These are phyloP conservation scores for Orestias chungarensis DNA, from an alignment of 2,797 vertebrate genomes.

Conservation along the genomic window DNA sequence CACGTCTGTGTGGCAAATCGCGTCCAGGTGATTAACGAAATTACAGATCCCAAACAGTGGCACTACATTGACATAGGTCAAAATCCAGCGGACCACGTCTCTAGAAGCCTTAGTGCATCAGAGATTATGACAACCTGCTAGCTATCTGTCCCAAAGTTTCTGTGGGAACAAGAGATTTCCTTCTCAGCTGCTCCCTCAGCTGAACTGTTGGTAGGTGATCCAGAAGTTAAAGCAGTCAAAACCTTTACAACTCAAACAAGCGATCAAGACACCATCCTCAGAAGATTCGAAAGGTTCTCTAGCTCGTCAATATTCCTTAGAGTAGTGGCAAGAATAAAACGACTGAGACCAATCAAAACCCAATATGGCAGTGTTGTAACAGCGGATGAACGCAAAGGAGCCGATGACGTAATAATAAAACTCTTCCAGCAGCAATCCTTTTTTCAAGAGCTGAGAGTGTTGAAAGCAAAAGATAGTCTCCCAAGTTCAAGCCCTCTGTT, in stretches of 20 bases:
- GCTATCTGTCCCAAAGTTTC: background rate
- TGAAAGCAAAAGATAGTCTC: background rate
- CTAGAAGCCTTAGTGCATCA: background rate
- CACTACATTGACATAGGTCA: background rate
- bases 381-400: background rate
- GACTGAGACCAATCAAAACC: background rate
- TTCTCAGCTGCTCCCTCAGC: background rate
- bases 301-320: conserved; percentile 1
- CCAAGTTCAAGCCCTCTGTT: background rate
- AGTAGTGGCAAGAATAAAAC: conserved; percentile 1
- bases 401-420: background rate
- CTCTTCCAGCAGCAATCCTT: background rate
- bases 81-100: background rate
- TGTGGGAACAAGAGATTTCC: conserved; percentile 6
- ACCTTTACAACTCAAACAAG: conserved; percentile 3
- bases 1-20: background rate
- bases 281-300: background rate
- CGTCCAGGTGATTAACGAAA: background rate
- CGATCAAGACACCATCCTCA: background rate
- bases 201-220: background rate
- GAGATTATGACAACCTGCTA: background rate
- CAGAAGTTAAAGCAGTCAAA: background rate
- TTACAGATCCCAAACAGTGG: background rate
- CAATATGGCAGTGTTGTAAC: background rate
- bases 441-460: background rate